Conservation (phyloP, 2,888 invertebrate genomes). For the Acrobasis suavella region DNA sequence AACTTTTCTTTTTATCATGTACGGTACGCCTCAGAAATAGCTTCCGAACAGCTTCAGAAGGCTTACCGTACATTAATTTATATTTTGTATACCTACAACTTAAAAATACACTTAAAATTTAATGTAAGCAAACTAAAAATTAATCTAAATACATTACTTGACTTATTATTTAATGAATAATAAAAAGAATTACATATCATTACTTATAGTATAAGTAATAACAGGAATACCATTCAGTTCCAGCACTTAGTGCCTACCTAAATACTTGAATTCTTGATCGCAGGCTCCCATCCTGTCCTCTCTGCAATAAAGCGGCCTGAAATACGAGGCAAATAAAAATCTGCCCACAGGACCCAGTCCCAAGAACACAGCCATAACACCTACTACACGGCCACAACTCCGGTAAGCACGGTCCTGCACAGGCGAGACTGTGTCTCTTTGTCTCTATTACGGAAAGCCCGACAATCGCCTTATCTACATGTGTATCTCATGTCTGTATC, state of each 20-base stretch:
- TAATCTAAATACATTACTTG: no score
- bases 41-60: no score
- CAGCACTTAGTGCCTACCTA: not conserved
- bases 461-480: conserved; percentile 71
- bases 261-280: not conserved
- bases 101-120: no score
- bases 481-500: conserved; percentile 74
- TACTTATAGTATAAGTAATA: no score
- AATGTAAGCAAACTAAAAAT: no score
- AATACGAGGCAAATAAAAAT: conserved; percentile 13
- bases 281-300: not conserved
- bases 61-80: no score
- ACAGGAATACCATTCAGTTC: no score
- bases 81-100: no score
- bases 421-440: conserved; percentile 66
- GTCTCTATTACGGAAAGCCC: conserved; percentile 69
- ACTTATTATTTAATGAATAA: no score
- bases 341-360: conserved; percentile 10
- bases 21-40: no score
- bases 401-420: conserved; percentile 27
- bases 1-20: no score
- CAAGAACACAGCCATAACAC: conserved; percentile 26
- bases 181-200: no score
- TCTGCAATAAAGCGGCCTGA: not conserved
- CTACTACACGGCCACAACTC: not conserved